These are phyloP conservation scores for Dinoponera quadriceps DNA, from an alignment of 1,140 invertebrate species.

Conservation along the genomic window DNA sequence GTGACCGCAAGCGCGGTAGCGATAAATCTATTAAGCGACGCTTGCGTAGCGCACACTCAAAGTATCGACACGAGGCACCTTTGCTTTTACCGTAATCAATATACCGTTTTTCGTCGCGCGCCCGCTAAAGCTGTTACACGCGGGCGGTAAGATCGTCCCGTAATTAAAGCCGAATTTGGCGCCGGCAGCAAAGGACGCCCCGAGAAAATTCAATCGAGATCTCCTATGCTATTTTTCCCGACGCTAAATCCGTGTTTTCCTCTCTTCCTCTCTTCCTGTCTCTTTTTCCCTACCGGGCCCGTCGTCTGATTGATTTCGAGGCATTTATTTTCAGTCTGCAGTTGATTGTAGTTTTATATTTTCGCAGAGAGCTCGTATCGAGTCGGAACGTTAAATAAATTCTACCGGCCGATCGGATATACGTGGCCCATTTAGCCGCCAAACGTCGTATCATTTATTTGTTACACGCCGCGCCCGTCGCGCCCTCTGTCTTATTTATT, in stretches of 20 bases:
- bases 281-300: too few relatives aligned
- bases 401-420: too few relatives aligned
- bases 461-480: too few relatives aligned
- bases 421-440: too few relatives aligned
- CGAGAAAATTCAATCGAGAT: neutral
- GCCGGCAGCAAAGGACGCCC: slow-evolving; percentile 1
- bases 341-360: too few relatives aligned
- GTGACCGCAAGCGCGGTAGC: neutral
- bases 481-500: too few relatives aligned
- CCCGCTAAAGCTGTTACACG: slow-evolving; percentile 12
- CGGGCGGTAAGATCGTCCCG: neutral
- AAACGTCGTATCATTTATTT: too few relatives aligned
- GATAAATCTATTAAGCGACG: slow-evolving; percentile 21
- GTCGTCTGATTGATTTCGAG: too few relatives aligned
- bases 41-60: neutral
- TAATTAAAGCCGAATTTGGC: slow-evolving; percentile 36
- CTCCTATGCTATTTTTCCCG: neutral
- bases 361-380: too few relatives aligned
- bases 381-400: too few relatives aligned
- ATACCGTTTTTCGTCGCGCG: neutral
- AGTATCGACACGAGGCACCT: neutral
- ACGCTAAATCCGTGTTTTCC: neutral
- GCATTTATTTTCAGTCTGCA: too few relatives aligned
- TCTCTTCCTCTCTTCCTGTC: neutral
- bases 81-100: slow-evolving; percentile 18